Conservation (phyloP, 2,113 vertebrate species). For the Falcunculus frontatus region DNA sequence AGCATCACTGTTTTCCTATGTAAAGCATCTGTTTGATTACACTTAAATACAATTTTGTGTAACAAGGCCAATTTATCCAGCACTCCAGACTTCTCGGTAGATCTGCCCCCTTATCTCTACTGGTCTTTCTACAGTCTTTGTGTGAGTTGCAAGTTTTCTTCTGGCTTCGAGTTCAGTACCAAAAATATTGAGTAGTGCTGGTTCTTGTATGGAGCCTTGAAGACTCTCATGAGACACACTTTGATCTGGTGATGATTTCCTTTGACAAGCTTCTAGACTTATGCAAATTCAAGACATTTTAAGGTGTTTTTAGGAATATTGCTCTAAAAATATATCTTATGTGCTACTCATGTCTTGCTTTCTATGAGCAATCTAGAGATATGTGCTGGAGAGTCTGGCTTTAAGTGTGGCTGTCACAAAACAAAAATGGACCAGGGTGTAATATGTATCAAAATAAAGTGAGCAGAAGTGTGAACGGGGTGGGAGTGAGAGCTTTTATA, state of each 20-base stretch:
- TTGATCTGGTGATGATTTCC: background rate
- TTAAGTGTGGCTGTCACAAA: background rate
- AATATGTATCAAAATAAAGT: background rate
- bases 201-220: background rate
- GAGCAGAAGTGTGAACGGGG: background rate
- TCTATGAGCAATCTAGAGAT: background rate
- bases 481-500: background rate
- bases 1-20: background rate
- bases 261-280: background rate
- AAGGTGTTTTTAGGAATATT: background rate
- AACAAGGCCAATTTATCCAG: background rate
- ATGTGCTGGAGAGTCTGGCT: background rate
- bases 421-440: background rate
- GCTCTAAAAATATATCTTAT: background rate
- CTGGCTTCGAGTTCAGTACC: background rate
- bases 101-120: background rate
- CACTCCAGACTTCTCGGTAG: background rate
- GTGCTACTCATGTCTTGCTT: background rate
- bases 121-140: background rate
- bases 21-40: background rate
- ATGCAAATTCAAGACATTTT: background rate
- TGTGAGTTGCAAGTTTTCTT: background rate
- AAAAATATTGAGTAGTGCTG: background rate
- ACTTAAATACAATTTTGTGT: background rate
- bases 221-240: background rate